Evolutionary conservation across 2,888 invertebrate genomes (phyloP).

Genomic region (Acanthosoma haemorrhoidale): DNA sequence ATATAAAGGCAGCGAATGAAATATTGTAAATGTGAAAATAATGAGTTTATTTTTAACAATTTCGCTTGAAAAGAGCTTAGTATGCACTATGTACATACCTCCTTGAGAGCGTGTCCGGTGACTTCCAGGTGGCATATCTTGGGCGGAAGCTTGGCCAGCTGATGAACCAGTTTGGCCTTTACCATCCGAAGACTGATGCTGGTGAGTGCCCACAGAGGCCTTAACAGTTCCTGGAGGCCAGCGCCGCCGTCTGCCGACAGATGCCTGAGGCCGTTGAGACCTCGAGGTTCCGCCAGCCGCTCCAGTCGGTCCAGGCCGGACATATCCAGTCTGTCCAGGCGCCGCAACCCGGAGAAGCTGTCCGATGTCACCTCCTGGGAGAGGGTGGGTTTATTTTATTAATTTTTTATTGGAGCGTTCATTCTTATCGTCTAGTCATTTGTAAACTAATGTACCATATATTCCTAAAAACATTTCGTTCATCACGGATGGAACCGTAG

Average conservation of each 20-base stretch:
- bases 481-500: too few relatives aligned
- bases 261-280: slow-evolving; percentile 68
- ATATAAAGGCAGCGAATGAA: too few relatives aligned
- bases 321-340: slow-evolving; percentile 68
- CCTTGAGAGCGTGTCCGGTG: slow-evolving; percentile 62
- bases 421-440: too few relatives aligned
- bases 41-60: too few relatives aligned
- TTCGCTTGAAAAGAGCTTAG: too few relatives aligned
- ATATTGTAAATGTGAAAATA: too few relatives aligned
- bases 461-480: too few relatives aligned
- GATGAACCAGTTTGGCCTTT: slow-evolving; percentile 18
- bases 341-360: slow-evolving; percentile 64
- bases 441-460: too few relatives aligned
- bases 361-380: slow-evolving; percentile 62
- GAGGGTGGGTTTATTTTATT: not conserved
- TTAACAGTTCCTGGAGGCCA: slow-evolving; percentile 23
- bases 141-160: slow-evolving; percentile 32
- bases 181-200: slow-evolving; percentile 30
- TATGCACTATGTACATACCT: not conserved
- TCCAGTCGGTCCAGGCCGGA: slow-evolving; percentile 66
- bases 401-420: not conserved
- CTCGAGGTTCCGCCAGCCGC: slow-evolving; percentile 67
- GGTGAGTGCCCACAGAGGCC: slow-evolving; percentile 28
- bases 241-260: slow-evolving; percentile 44
- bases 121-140: slow-evolving; percentile 72